Percentiles rank a stretch among this genome's conserved stretches.
These are phyloP conservation scores for Columba livia DNA, from an alignment of 2,113 vertebrate species.

Conservation along the genomic window DNA sequence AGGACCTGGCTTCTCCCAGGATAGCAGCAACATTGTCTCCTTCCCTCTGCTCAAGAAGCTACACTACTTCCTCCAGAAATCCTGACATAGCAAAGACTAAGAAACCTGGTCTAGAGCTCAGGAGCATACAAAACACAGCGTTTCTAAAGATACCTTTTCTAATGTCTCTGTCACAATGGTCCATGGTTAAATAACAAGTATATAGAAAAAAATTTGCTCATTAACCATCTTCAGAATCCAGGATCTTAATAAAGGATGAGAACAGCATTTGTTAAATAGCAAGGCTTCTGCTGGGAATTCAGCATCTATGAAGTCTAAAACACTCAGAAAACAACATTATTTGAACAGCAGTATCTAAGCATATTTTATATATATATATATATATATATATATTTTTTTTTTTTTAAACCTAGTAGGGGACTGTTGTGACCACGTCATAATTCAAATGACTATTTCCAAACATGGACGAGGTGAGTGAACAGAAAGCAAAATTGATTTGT, in stretches of 20 bases:
- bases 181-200: background rate
- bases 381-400: background rate
- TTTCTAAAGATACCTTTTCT: background rate
- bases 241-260: background rate
- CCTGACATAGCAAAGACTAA: background rate
- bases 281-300: background rate
- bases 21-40: background rate
- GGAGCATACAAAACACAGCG: background rate
- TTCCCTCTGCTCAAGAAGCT: background rate
- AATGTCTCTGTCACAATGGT: background rate
- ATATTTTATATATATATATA: no score
- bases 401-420: background rate
- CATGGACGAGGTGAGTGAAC: background rate
- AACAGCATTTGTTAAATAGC: background rate
- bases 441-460: background rate
- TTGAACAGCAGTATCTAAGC: background rate
- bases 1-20: background rate
- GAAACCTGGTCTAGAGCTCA: background rate
- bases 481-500: background rate
- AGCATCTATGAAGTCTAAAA: background rate
- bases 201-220: background rate
- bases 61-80: background rate
- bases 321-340: background rate
- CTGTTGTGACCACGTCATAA: background rate
- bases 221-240: background rate